These are phyloP conservation scores for Eolophus roseicapilla DNA, from an alignment of 2,113 vertebrate species.

Conservation along the genomic window DNA sequence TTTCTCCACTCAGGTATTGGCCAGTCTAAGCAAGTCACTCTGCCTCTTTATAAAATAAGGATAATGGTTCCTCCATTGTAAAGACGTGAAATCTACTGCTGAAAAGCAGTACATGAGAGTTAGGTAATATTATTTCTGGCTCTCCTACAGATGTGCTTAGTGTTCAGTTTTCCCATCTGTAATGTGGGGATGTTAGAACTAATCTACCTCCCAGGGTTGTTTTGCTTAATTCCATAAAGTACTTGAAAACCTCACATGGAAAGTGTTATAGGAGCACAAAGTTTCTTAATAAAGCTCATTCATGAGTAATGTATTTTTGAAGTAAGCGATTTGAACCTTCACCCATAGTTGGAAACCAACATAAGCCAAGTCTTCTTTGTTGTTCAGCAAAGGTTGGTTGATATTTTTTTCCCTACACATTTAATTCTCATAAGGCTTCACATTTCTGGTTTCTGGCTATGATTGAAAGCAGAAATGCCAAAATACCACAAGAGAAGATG, in stretches of 20 bases:
- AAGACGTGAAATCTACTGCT: constrained; percentile 44
- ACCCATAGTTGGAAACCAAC: constrained; percentile 66
- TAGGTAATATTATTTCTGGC: constrained; percentile 70
- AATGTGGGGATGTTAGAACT: constrained; percentile 67
- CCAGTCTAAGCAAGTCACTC: background rate
- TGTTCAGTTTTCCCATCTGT: constrained; percentile 64
- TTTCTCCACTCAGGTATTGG: background rate
- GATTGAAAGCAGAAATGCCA: constrained; percentile 63
- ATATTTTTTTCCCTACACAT: constrained; percentile 34
- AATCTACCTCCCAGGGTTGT: constrained; percentile 68
- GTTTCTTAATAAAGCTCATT: constrained; percentile 70
- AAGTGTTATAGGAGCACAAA: constrained; percentile 65
- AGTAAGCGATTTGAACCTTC: constrained; percentile 69
- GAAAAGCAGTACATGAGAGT: constrained; percentile 39
- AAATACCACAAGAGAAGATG: constrained; percentile 61
- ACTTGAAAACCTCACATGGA: constrained; percentile 70
- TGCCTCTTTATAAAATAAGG: constrained; percentile 23
- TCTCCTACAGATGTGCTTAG: constrained; percentile 59
- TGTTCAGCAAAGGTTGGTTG: constrained; percentile 53
- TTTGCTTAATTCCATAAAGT: constrained; percentile 69
- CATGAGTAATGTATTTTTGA: constrained; percentile 70
- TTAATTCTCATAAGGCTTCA: constrained; percentile 50
- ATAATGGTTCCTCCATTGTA: constrained; percentile 46
- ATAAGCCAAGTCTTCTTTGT: constrained; percentile 53
- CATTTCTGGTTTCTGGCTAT: constrained; percentile 62